phyloP scores from a whole-genome alignment of 2,113 vertebrate species.

The Pongo pygmaeus region DNA sequence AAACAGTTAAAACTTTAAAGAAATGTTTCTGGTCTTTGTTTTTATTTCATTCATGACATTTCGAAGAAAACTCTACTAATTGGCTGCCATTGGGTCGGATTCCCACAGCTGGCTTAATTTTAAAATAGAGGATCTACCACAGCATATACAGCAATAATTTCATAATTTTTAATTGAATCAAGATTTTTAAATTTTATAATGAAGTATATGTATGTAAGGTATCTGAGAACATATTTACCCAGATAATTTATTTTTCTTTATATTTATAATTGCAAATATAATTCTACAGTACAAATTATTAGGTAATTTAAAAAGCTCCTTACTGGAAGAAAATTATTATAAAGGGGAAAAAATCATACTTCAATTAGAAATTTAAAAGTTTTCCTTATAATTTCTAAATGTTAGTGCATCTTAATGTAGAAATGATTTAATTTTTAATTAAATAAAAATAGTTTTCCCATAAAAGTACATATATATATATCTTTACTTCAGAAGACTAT shows the following conservation, averaged over 20 bases:
- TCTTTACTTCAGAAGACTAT: neutral
- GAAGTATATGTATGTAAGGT: neutral
- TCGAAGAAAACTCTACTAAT: neutral
- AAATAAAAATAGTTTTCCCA: neutral
- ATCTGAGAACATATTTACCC: neutral
- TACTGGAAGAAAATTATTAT: neutral
- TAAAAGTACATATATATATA: neutral
- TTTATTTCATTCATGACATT: neutral
- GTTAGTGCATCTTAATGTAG: neutral
- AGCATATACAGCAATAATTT: neutral
- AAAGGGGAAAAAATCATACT: neutral
- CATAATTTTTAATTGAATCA: neutral
- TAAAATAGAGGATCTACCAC: neutral
- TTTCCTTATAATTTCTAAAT: neutral
- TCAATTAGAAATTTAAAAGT: neutral
- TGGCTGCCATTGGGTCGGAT: neutral
- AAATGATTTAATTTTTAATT: neutral
- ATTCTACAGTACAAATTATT: neutral
- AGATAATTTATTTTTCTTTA: neutral
- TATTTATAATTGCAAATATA: neutral
- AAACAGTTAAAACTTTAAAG: neutral
- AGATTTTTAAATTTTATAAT: neutral
- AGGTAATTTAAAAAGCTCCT: neutral
- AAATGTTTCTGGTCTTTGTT: neutral
- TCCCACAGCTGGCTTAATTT: neutral